Conservation (phyloP, 2,797 vertebrate species). For the Xenops minutus region DNA sequence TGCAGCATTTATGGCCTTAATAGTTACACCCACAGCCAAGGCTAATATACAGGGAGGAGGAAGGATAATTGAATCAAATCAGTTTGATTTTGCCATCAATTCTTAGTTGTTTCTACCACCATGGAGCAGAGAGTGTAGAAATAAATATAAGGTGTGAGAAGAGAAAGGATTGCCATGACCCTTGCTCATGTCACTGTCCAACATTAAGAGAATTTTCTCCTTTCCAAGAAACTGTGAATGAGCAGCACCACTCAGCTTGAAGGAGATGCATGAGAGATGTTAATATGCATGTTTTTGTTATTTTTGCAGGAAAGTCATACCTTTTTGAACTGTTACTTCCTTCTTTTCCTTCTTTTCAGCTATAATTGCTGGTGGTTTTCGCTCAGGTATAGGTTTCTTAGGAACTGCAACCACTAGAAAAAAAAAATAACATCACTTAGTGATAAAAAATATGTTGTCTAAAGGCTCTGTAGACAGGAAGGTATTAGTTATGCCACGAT, state of each 20-base stretch:
- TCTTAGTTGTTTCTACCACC: background rate
- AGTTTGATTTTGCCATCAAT: background rate
- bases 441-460: background rate
- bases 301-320: slow-evolving; percentile 46
- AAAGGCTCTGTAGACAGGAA: background rate
- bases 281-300: background rate
- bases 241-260: background rate
- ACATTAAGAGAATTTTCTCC: background rate
- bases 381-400: slow-evolving; percentile 50
- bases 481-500: background rate
- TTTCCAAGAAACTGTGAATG: background rate
- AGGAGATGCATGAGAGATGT: background rate
- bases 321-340: slow-evolving; percentile 71
- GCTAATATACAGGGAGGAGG: background rate
- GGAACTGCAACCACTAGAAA: slow-evolving; percentile 55
- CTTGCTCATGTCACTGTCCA: background rate
- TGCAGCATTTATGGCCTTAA: background rate
- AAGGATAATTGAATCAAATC: background rate
- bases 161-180: background rate
- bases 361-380: slow-evolving; percentile 62
- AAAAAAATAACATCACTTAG: background rate
- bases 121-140: background rate
- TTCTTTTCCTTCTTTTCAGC: slow-evolving; percentile 75
- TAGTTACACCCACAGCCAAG: background rate
- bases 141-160: background rate